These are phyloP conservation scores for Menura novaehollandiae DNA, from an alignment of 2,113 vertebrate genomes.

Conservation along the genomic window DNA sequence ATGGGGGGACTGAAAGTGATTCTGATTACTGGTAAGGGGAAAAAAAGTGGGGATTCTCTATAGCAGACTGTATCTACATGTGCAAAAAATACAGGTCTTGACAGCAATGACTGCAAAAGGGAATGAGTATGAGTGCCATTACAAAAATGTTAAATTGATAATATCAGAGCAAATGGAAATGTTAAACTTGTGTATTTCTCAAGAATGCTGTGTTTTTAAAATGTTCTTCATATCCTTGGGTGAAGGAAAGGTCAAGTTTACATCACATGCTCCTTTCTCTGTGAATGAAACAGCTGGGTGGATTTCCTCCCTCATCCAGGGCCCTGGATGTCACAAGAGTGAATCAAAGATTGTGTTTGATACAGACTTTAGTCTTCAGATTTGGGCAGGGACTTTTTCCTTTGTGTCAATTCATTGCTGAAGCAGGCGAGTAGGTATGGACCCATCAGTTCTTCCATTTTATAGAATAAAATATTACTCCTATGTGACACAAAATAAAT, in stretches of 20 bases:
- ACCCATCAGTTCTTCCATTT: neutral
- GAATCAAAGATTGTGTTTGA: neutral
- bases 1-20: neutral
- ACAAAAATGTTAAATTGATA: neutral
- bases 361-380: neutral
- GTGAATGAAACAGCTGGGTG: neutral
- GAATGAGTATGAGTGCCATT: neutral
- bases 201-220: neutral
- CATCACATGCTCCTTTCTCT: neutral
- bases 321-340: neutral
- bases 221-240: fast-evolving
- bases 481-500: neutral
- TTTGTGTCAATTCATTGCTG: neutral
- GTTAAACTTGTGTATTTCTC: neutral
- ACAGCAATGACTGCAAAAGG: neutral
- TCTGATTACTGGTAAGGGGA: neutral
- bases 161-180: neutral
- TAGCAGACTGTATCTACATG: neutral
- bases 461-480: neutral
- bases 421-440: neutral
- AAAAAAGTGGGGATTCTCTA: no score
- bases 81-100: neutral
- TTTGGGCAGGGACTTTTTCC: neutral
- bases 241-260: neutral
- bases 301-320: neutral